Conservation (phyloP, 1,140 invertebrate genomes). For the Scaptomyza hsui region DNA sequence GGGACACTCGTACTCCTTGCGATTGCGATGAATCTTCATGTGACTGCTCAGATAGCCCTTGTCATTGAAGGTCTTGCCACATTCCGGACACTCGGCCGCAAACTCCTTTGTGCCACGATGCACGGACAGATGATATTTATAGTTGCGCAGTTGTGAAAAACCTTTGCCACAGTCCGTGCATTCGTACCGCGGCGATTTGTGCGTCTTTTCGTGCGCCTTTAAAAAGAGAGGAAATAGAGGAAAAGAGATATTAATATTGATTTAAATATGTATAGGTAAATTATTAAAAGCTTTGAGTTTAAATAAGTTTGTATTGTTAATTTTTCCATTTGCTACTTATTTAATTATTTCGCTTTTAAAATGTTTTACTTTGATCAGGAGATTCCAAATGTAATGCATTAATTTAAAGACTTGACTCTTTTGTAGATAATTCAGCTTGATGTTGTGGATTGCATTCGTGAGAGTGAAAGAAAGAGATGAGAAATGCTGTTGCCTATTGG, state of each 20-base stretch:
- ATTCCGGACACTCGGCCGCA: constrained; percentile 89
- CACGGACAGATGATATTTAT: constrained; percentile 90
- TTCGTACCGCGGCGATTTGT: constrained; percentile 88
- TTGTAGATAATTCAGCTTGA: no score
- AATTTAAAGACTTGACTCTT: no score
- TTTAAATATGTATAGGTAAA: no score
- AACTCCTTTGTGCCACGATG: constrained; percentile 91
- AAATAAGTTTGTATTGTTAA: no score
- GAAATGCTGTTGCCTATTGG: constrained; percentile 21
- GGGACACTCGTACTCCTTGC: constrained; percentile 90
- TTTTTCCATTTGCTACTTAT: no score
- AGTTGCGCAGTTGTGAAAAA: constrained; percentile 91
- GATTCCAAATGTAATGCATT: no score
- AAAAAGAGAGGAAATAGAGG: constrained; percentile 24
- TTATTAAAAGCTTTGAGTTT: no score
- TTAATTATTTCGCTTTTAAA: no score
- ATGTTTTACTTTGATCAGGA: no score
- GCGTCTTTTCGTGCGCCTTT: constrained; percentile 79
- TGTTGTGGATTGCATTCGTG: no score
- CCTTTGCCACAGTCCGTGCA: constrained; percentile 91
- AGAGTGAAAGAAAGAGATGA: constrained; percentile 19
- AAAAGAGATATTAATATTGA: not conserved
- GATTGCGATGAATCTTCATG: constrained; percentile 91
- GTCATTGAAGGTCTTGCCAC: constrained; percentile 91
- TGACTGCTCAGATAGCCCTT: constrained; percentile 91